Percentiles rank a stretch among this genome's conserved stretches.
Evolutionary conservation across 2,797 vertebrate species (phyloP).

Genomic region (Brachymystax lenok): DNA sequence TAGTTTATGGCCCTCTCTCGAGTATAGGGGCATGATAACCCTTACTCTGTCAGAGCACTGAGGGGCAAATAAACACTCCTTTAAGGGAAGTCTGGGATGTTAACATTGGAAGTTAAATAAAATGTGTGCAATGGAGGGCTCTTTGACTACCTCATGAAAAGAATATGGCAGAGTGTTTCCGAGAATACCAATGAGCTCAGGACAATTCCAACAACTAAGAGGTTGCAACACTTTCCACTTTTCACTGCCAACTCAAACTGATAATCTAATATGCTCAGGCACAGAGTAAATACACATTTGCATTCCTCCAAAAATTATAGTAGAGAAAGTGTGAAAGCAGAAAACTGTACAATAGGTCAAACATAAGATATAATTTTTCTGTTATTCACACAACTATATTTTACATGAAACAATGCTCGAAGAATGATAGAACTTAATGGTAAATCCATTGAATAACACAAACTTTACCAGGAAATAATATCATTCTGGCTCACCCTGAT

Average conservation of each 20-base stretch:
- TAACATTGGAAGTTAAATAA: background rate
- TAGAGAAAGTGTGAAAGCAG: background rate
- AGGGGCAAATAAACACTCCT: background rate
- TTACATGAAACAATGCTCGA: background rate
- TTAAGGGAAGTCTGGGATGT: background rate
- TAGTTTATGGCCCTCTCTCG: background rate
- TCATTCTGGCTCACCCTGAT: background rate
- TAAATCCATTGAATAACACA: background rate
- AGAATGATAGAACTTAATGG: background rate
- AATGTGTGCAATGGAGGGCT: background rate
- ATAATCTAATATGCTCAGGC: background rate
- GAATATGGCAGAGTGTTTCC: slow-evolving; percentile 1
- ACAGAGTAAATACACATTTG: background rate
- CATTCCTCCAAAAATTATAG: background rate
- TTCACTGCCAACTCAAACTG: background rate
- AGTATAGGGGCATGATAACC: background rate
- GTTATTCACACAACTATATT: slow-evolving; percentile 1
- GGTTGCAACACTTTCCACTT: background rate
- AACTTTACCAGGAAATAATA: background rate
- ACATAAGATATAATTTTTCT: background rate
- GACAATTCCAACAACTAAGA: background rate
- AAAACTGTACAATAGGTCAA: background rate
- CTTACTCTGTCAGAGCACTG: background rate
- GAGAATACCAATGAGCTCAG: background rate
- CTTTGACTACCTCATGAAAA: background rate